Evolutionary conservation across 2,113 vertebrate genomes (phyloP).

Genomic region (Nerophis lumbriciformis): DNA sequence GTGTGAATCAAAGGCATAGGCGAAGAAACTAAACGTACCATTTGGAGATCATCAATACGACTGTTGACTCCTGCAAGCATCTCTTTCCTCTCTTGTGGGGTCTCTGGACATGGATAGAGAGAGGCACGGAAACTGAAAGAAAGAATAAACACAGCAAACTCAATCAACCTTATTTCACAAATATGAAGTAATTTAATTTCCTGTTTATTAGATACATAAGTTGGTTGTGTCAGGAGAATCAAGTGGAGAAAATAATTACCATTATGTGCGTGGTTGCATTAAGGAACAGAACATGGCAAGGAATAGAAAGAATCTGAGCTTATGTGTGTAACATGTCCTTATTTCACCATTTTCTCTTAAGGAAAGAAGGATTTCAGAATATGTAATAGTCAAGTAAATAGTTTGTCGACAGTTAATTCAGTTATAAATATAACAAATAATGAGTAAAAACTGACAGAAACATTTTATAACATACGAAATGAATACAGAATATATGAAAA

Average conservation of each 20-base stretch:
- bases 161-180: background rate
- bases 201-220: background rate
- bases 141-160: constrained; percentile 13
- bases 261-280: background rate
- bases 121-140: constrained; percentile 87
- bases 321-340: too few species aligned
- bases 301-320: too few species aligned
- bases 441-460: too few species aligned
- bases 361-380: too few species aligned
- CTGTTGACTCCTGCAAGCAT: constrained; percentile 96
- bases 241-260: background rate
- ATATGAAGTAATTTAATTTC: background rate
- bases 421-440: too few species aligned
- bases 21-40: constrained; percentile 69
- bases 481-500: too few species aligned
- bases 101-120: constrained; percentile 95
- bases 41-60: constrained; percentile 96
- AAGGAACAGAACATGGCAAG: too few species aligned
- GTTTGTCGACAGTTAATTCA: too few species aligned
- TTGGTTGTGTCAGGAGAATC: background rate
- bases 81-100: constrained; percentile 92
- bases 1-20: background rate
- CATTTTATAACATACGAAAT: too few species aligned
- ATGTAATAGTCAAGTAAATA: too few species aligned
- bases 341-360: too few species aligned